Evolutionary conservation across 2,797 vertebrate genomes (phyloP).

Genomic region (Atherinosoma microstoma): DNA sequence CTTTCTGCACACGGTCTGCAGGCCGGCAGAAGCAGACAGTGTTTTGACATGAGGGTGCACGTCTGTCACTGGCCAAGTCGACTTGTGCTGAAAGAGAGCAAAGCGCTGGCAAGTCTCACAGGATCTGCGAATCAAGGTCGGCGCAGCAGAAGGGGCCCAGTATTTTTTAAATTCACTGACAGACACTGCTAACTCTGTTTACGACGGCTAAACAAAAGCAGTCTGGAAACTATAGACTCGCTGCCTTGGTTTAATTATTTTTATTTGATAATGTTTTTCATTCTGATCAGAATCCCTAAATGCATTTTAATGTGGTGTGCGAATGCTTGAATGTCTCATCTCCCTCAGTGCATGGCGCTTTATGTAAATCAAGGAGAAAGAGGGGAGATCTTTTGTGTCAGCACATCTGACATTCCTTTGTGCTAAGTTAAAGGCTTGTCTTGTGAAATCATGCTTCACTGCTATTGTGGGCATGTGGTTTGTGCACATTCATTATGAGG

Average conservation of each 20-base stretch:
- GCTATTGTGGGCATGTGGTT: slow-evolving; percentile 63
- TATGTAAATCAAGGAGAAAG: slow-evolving; percentile 64
- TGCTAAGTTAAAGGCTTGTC: slow-evolving; percentile 69
- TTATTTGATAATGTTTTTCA: slow-evolving; percentile 74
- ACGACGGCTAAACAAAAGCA: slow-evolving; percentile 73
- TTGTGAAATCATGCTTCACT: slow-evolving; percentile 70
- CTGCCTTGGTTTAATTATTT: slow-evolving; percentile 70
- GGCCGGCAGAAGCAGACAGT: slow-evolving; percentile 66
- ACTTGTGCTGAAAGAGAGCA: slow-evolving; percentile 75
- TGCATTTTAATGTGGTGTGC: slow-evolving; percentile 66
- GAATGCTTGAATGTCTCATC: slow-evolving; percentile 54
- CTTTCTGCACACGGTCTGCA: slow-evolving; percentile 29
- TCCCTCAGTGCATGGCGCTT: slow-evolving; percentile 49
- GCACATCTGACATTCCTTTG: slow-evolving; percentile 75
- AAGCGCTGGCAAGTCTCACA: slow-evolving; percentile 70
- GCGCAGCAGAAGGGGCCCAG: slow-evolving; percentile 60
- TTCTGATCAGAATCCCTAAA: slow-evolving; percentile 61
- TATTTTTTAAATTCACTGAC: slow-evolving; percentile 74
- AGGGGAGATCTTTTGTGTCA: slow-evolving; percentile 68
- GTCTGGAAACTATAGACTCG: slow-evolving; percentile 61
- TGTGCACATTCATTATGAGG: slow-evolving; percentile 63
- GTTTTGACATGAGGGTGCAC: slow-evolving; percentile 76
- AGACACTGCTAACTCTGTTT: slow-evolving; percentile 75
- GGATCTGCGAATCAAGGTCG: slow-evolving; percentile 67
- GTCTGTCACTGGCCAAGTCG: slow-evolving; percentile 72